phyloP scores from a whole-genome alignment of 2,888 invertebrate species.

The Conomelus anceps region DNA sequence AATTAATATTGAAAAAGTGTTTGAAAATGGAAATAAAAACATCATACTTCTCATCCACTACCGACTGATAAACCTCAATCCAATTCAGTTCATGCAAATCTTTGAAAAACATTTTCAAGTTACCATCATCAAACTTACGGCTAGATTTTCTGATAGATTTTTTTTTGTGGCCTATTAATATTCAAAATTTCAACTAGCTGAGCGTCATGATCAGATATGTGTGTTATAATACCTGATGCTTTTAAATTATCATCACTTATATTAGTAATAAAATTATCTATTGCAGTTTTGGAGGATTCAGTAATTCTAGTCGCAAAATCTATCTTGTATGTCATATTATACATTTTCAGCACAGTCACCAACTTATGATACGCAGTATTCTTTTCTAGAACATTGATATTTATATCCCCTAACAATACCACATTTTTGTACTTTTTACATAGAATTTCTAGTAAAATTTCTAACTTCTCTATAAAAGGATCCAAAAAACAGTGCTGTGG shows the following conservation, averaged over 20 bases:
- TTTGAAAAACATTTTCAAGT: background rate
- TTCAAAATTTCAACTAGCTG: background rate
- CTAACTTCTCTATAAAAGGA: background rate
- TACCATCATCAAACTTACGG: background rate
- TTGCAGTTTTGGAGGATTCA: background rate
- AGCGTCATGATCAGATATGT: background rate
- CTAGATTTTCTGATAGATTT: background rate
- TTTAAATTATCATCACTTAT: background rate
- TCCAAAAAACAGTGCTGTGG: background rate
- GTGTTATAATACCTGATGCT: background rate
- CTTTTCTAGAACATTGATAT: background rate
- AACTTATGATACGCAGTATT: constrained; percentile 1
- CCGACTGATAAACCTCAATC: too few relatives aligned
- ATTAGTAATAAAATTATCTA: background rate
- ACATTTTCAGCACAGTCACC: background rate
- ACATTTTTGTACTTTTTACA: background rate
- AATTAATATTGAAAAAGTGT: background rate
- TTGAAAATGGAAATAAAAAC: background rate
- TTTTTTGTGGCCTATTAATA: background rate
- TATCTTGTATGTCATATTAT: background rate
- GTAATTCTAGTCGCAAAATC: background rate
- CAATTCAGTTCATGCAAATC: background rate
- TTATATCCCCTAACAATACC: constrained; percentile 1
- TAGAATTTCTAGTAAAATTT: constrained; percentile 4
- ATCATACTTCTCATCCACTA: background rate